Evolutionary conservation across 1,140 invertebrate species (phyloP), one percentile per base, ranked within the genome.

Genomic region (Scaptomyza hsui): DNA sequence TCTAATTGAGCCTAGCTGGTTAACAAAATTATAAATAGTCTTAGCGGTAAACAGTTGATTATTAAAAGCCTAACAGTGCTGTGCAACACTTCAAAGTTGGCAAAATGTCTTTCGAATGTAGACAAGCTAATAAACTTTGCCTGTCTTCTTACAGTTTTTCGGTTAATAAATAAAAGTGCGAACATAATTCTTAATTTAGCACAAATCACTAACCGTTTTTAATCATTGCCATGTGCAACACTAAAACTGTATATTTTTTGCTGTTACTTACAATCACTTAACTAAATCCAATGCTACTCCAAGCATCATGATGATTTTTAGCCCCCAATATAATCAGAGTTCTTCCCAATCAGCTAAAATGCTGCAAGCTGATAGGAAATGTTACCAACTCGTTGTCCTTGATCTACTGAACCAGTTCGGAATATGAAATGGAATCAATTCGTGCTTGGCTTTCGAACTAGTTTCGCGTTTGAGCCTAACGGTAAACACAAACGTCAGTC

Each of bases 301-400:
- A 4, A 16, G 16, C 39, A 15, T 16, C 9, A 37, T 37, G 4
- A 12, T 42, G 13, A 4, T 1, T 1, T 16, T 18, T 18, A 3
- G 13, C 21, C 4, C 13, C 4, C 9, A 29, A 32, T 49, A 10
- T 32, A 9, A 29, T 32, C 15, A 13, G 12, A 7, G 18, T n/a
- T 21, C 19, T n/a, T 21, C 3, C 12, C 12, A n/a, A 13, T 47
- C n/a, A 1, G 44, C 4, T 21, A 2, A 2, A 49, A 12, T 4
- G 12, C 6, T 18, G 13, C 26, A 18, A 52, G 18, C n/a, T 39
- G 51, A 21, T 15, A 15, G 37, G 18, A 13, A n/a, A 39, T 10
- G 49, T 26, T 5, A 15, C 18, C 15, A 41, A 48, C 55, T 15
- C 7, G 45, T 21, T 65, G 62, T 67, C 63, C 63, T 67, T 67